phyloP scores from a whole-genome alignment of 2,888 invertebrate species.

The Notocelia uddmanniana region DNA sequence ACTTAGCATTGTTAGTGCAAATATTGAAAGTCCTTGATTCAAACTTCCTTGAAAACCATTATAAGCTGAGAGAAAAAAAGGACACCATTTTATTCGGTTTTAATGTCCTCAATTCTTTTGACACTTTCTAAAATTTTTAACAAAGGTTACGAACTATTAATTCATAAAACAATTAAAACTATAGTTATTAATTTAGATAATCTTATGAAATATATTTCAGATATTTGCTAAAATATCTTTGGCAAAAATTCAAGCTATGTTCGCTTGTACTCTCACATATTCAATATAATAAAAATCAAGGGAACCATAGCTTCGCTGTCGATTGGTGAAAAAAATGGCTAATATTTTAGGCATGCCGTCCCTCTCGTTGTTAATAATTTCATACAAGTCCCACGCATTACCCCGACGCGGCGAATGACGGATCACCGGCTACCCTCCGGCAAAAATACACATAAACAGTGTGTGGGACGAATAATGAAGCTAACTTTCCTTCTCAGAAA shows the following conservation, averaged over 20 bases:
- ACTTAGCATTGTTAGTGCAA: too few species aligned
- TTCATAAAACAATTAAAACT: too few species aligned
- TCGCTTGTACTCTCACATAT: background rate
- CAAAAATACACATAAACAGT: conserved; percentile 30
- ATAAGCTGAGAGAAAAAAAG: background rate
- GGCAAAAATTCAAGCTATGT: background rate
- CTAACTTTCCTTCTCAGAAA: conserved; percentile 31
- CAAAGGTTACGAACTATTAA: too few species aligned
- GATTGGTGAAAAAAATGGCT: conserved; percentile 31
- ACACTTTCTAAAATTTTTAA: background rate
- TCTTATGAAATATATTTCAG: too few species aligned
- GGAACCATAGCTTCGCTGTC: background rate
- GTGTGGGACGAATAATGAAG: conserved; percentile 35
- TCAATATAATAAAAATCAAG: conserved; percentile 7
- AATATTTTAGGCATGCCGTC: conserved; percentile 36
- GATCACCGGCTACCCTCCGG: conserved; percentile 58
- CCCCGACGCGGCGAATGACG: conserved; percentile 64
- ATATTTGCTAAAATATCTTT: too few species aligned
- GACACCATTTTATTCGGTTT: background rate
- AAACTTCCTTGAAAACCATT: too few species aligned
- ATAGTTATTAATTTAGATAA: too few species aligned
- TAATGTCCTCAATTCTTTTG: background rate
- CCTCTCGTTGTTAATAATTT: conserved; percentile 66
- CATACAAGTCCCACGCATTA: conserved; percentile 69
- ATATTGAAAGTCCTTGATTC: too few species aligned